A percentile compares a stretch with the other conserved stretches of the same genome.
phyloP scores from a whole-genome alignment of 2,113 vertebrate genomes.

The Plecotus auritus region DNA sequence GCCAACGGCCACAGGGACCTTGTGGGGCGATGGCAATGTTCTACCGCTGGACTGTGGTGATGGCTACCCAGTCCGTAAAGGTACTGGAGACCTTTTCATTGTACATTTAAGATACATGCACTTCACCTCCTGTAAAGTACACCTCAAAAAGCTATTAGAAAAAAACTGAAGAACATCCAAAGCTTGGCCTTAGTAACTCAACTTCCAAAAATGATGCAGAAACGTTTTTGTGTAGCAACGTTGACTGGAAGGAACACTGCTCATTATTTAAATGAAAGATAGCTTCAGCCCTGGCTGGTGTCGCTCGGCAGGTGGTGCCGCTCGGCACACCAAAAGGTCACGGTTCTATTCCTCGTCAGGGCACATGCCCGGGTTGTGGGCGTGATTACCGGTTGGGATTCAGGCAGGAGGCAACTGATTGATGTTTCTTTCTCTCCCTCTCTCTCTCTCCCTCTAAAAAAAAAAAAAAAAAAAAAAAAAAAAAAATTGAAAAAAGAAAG shows the following conservation, averaged over 20 bases:
- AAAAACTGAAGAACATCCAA: neutral
- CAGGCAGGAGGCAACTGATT: neutral
- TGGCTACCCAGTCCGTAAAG: neutral
- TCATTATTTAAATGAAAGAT: neutral
- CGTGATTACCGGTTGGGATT: neutral
- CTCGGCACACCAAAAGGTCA: neutral
- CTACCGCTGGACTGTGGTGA: too few species aligned
- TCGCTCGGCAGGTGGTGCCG: neutral
- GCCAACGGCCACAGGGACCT: neutral
- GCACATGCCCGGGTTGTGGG: too few species aligned
- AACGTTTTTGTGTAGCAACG: neutral
- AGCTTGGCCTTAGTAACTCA: neutral
- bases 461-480: neutral
- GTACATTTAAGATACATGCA: neutral
- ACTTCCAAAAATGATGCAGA: neutral
- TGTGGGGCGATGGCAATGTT: too few species aligned
- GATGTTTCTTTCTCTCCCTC: neutral
- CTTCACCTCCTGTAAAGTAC: neutral
- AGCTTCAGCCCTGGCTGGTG: neutral
- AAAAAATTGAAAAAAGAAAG: neutral
- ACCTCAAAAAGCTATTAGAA: neutral
- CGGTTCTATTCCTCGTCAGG: neutral
- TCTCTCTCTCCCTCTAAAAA: neutral
- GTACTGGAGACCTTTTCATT: neutral
- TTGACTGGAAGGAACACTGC: neutral